These are phyloP conservation scores for Cinclus mexicanus DNA, from an alignment of 2,113 vertebrate genomes.

Conservation along the genomic window DNA sequence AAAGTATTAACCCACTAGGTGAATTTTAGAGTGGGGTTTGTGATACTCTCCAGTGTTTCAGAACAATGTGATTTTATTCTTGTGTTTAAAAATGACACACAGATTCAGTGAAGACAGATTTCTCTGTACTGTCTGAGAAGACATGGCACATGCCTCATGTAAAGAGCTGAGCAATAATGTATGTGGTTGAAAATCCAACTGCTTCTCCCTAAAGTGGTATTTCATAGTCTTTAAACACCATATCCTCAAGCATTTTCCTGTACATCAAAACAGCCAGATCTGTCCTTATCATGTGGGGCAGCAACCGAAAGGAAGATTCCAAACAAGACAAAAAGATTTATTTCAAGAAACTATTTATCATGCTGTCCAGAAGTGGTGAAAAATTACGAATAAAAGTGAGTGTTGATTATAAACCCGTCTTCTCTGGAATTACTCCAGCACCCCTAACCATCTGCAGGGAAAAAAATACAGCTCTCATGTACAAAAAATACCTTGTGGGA, in stretches of 20 bases:
- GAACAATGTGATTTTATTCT: neutral
- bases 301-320: neutral
- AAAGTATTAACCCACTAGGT: neutral
- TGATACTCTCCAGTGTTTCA: neutral
- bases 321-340: neutral
- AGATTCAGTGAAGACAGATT: neutral
- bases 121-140: neutral
- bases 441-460: neutral
- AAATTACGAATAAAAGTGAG: neutral
- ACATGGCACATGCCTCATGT: accelerated
- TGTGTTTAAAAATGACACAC: neutral
- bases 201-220: neutral
- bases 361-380: neutral
- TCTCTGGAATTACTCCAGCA: neutral
- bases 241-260: neutral
- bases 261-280: conserved; percentile 42
- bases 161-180: neutral
- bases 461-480: neutral
- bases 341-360: neutral
- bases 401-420: neutral
- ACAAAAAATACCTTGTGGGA: neutral
- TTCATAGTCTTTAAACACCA: neutral
- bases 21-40: neutral
- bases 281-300: neutral
- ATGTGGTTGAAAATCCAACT: neutral